Percentiles rank a stretch among this genome's conserved stretches.
These are phyloP conservation scores for Hylyphantes graminicola DNA, from an alignment of 1,140 invertebrate species.

Conservation along the genomic window DNA sequence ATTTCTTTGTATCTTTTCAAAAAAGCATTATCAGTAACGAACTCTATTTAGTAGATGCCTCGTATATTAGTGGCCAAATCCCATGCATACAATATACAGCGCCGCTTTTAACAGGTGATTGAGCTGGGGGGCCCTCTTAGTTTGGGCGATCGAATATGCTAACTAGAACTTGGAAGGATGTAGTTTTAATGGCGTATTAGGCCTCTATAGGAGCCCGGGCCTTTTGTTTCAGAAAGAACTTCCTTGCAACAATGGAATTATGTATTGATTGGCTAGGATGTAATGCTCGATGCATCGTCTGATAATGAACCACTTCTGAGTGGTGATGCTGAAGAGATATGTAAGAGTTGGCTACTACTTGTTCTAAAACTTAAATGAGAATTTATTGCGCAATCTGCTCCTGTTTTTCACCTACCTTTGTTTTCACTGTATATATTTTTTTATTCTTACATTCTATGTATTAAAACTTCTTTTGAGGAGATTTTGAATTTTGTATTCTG, in stretches of 20 bases:
- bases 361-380: too few species aligned
- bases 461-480: too few species aligned
- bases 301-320: not conserved
- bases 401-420: too few species aligned
- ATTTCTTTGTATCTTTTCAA: too few species aligned
- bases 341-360: too few species aligned
- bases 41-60: conserved; percentile 9
- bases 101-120: conserved; percentile 44
- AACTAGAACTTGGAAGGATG: not conserved
- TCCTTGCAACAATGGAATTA: conserved; percentile 1
- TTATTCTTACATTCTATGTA: too few species aligned
- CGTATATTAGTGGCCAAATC: conserved; percentile 24
- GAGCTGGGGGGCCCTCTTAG: not conserved
- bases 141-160: conserved; percentile 35
- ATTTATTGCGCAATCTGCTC: too few species aligned
- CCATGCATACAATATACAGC: conserved; percentile 8
- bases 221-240: too few species aligned
- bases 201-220: too few species aligned
- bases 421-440: too few species aligned
- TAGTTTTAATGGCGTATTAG: conserved; percentile 44
- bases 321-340: too few species aligned
- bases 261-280: conserved; percentile 38
- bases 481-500: too few species aligned
- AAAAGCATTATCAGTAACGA: conserved; percentile 25
- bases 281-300: conserved; percentile 13